Percentiles rank a stretch among this genome's conserved stretches.
Evolutionary conservation across 1,140 invertebrate genomes (phyloP).

Genomic region (Lethrus apterus): DNA sequence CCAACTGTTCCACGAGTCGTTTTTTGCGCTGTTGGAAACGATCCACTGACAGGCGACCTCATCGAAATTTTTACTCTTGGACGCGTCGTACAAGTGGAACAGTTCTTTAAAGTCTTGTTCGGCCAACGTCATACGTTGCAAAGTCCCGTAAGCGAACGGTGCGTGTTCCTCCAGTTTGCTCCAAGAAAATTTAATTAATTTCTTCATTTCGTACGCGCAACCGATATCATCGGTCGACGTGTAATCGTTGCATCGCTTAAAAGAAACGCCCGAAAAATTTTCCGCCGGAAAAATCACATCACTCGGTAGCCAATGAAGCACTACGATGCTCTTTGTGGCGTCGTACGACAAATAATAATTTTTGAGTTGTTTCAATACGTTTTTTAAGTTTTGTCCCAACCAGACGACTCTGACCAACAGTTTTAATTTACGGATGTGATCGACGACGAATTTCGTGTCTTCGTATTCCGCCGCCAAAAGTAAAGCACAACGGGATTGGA

Average conservation of each 20-base stretch:
- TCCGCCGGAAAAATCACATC: conserved; percentile 49
- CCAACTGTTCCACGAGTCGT: conserved; percentile 22
- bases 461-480: conserved; percentile 50
- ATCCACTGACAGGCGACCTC: conserved; percentile 66
- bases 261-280: conserved; percentile 44
- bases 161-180: conserved; percentile 46
- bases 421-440: conserved; percentile 48
- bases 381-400: conserved; percentile 51
- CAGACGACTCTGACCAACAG: conserved; percentile 55
- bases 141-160: conserved; percentile 47
- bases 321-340: conserved; percentile 46
- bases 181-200: conserved; percentile 62
- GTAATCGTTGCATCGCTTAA: conserved; percentile 48
- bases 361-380: conserved; percentile 43
- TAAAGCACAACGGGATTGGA: conserved; percentile 44
- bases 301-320: conserved; percentile 63
- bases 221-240: conserved; percentile 27
- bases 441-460: conserved; percentile 45
- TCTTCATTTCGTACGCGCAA: conserved; percentile 57
- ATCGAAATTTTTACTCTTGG: conserved; percentile 31
- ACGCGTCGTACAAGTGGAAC: conserved; percentile 42
- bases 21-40: conserved; percentile 21
- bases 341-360: conserved; percentile 9
- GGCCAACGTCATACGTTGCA: conserved; percentile 51
- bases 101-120: conserved; percentile 48